Percentiles rank a stretch among this genome's conserved stretches.
Conservation (phyloP, 2,888 invertebrate species). For the Lasiommata megera region DNA sequence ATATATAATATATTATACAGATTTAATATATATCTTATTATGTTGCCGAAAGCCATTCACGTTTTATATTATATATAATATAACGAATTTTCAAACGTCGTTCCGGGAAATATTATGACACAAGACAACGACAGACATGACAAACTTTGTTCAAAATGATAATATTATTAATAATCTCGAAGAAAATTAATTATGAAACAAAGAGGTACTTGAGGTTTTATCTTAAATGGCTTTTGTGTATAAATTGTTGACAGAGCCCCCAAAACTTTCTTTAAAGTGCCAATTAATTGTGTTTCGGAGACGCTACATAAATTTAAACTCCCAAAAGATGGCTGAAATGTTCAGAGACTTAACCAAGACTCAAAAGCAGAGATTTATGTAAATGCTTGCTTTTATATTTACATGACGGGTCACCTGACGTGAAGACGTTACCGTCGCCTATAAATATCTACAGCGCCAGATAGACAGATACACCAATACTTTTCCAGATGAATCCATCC, state of each 20-base stretch:
- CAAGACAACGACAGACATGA: conserved; percentile 8
- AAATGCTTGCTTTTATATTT: no score
- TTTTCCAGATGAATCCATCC: no score
- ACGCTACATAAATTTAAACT: conserved; percentile 23
- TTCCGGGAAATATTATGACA: not conserved
- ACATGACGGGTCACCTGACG: no score
- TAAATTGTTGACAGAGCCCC: conserved; percentile 44
- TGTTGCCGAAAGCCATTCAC: not conserved
- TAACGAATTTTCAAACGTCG: no score
- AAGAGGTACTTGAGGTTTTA: conserved; percentile 41
- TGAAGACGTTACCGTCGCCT: no score
- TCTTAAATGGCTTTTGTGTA: conserved; percentile 38
- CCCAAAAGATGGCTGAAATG: conserved; percentile 17
- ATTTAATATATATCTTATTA: not conserved
- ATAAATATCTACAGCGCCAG: no score
- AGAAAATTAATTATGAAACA: conserved; percentile 41
- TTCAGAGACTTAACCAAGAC: conserved; percentile 7
- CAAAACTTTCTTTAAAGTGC: conserved; percentile 44
- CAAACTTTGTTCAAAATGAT: conserved; percentile 31
- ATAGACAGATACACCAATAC: no score
- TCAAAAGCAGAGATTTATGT: not conserved
- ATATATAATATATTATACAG: no score
- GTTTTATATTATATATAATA: no score
- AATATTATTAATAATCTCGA: conserved; percentile 36
- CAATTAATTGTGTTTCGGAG: conserved; percentile 45